A percentile compares a stretch with the other conserved stretches of the same genome.
Evolutionary conservation across 2,888 invertebrate species (phyloP).

Genomic region (Tricholauxania praeusta): DNA sequence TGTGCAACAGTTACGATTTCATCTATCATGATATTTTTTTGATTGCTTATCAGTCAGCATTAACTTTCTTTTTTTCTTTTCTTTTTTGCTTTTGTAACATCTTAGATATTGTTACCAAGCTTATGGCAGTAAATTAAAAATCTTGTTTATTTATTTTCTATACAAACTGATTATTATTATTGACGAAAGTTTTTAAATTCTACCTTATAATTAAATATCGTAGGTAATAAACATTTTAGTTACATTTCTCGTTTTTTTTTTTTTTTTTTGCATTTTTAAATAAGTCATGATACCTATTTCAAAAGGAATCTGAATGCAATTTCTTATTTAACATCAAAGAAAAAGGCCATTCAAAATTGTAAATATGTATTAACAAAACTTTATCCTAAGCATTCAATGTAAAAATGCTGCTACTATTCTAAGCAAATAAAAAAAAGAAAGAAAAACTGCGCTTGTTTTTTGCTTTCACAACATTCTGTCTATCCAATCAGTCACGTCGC

Average conservation of each 20-base stretch:
- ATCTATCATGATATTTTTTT: no score
- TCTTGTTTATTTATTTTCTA: no score
- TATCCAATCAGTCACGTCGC: conserved; percentile 80
- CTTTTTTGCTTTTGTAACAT: no score
- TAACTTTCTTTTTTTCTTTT: no score
- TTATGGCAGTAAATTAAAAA: no score
- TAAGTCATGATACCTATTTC: not conserved
- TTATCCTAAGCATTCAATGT: not conserved
- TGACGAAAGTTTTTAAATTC: no score
- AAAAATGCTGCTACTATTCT: not conserved
- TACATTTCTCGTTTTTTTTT: not conserved
- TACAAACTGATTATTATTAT: no score
- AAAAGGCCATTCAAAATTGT: not conserved
- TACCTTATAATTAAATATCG: no score
- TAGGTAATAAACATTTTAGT: not conserved
- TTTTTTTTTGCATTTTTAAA: conserved; percentile 1
- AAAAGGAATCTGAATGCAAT: conserved; percentile 24
- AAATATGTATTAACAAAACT: conserved; percentile 1
- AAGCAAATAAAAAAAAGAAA: no score
- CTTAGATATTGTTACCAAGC: no score
- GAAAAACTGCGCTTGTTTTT: not conserved
- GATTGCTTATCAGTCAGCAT: no score
- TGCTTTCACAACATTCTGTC: conserved; percentile 66
- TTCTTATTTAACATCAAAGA: conserved; percentile 7
- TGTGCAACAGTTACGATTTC: no score